Evolutionary conservation across 2,888 invertebrate genomes (phyloP).

Genomic region (Drosophila imparisetae): DNA sequence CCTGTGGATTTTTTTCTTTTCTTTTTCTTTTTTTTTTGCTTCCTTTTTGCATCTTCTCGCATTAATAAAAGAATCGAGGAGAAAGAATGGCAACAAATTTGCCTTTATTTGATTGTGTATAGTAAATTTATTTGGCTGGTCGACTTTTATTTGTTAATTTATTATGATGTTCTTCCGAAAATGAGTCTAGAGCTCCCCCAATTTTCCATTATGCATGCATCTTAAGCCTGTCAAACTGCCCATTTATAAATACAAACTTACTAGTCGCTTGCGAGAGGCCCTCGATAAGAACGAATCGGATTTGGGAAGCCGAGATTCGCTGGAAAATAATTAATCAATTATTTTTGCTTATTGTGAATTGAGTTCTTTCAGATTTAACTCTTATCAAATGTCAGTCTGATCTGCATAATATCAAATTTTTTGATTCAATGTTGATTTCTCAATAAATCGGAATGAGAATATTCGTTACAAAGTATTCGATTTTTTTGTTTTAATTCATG

Average conservation of each 20-base stretch:
- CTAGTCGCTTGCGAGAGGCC: not conserved
- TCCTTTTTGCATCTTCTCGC: constrained; percentile 30
- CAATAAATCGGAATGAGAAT: not conserved
- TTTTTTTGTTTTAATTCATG: not conserved
- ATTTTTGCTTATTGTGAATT: not conserved
- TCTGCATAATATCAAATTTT: not conserved
- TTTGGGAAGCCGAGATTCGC: not conserved
- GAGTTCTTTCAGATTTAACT: not conserved
- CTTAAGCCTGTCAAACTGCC: constrained; percentile 64
- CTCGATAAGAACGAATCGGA: not conserved
- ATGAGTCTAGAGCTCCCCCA: constrained; percentile 71
- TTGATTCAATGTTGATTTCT: not conserved
- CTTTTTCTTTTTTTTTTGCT: not conserved
- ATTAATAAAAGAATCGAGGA: constrained; percentile 55
- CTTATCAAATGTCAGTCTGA: not conserved
- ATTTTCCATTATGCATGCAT: constrained; percentile 69
- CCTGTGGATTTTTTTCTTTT: not conserved
- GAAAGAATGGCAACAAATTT: constrained; percentile 65
- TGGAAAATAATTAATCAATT: not conserved
- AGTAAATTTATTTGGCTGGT: constrained; percentile 50
- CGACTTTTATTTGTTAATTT: constrained; percentile 79
- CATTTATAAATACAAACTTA: constrained; percentile 18
- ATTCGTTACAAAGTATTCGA: not conserved
- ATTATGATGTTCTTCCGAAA: constrained; percentile 76
- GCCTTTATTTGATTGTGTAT: constrained; percentile 67